Evolutionary conservation across 2,113 vertebrate species (phyloP).

Genomic region (Hemibagrus wyckioides): DNA sequence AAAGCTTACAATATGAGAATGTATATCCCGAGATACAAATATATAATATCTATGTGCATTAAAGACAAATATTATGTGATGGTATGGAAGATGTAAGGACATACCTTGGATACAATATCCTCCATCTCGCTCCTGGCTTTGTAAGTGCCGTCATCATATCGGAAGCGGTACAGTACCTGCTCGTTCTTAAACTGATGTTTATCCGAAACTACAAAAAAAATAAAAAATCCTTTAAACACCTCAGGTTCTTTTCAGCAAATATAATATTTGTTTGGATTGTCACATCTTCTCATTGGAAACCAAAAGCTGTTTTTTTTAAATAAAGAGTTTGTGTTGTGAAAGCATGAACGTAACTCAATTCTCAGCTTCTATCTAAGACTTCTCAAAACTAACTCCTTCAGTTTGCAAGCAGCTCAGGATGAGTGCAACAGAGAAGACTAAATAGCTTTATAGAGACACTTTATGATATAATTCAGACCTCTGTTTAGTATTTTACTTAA

Average conservation of each 20-base stretch:
- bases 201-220: slow-evolving; percentile 84
- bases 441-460: not conserved
- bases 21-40: not conserved
- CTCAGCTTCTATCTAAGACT: not conserved
- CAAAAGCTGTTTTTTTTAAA: not conserved
- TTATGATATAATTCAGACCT: not conserved
- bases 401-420: not conserved
- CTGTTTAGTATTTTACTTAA: not conserved
- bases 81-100: not conserved
- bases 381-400: not conserved
- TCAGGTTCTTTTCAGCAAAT: not conserved
- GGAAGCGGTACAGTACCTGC: slow-evolving; percentile 96
- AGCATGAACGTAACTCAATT: not conserved
- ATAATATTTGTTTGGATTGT: not conserved
- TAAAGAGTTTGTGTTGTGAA: not conserved
- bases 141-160: slow-evolving; percentile 96
- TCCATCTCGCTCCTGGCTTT: slow-evolving; percentile 97
- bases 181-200: slow-evolving; percentile 99
- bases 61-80: not conserved
- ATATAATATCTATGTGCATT: not conserved
- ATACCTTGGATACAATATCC: slow-evolving; percentile 96
- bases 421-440: not conserved
- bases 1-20: not conserved
- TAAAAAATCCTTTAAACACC: not conserved
- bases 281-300: not conserved